Conservation (phyloP, 2,888 invertebrate species). For the Piscicola geometra region DNA sequence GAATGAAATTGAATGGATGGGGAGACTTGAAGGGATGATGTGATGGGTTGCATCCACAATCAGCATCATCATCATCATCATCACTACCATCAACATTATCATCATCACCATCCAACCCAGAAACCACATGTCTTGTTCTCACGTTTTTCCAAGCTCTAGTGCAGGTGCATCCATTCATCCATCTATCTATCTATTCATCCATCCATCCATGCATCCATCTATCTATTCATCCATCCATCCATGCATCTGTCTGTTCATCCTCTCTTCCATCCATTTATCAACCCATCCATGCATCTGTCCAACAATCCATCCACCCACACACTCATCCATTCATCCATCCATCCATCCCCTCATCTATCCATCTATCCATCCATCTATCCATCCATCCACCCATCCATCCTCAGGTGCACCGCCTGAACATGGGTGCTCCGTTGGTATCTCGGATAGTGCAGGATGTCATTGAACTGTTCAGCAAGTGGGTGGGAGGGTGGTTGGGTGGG, state of each 20-base stretch:
- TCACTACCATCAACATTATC: background rate
- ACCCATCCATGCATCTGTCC: too few species aligned
- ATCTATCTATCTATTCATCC: too few species aligned
- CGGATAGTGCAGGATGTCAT: conserved; percentile 7
- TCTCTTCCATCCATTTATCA: too few species aligned
- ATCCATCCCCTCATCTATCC: background rate
- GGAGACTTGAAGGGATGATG: too few species aligned
- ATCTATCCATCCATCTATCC: background rate
- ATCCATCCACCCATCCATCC: conserved; percentile 6
- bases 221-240: too few species aligned
- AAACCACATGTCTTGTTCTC: conserved; percentile 1
- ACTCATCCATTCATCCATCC: background rate
- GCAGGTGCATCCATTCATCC: too few species aligned
- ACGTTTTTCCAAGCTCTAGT: background rate
- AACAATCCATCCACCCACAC: too few species aligned
- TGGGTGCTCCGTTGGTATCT: conserved; percentile 1
- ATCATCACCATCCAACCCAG: background rate
- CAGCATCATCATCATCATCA: background rate
- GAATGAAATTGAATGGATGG: too few species aligned
- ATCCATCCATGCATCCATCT: too few species aligned
- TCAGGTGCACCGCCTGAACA: conserved; percentile 6
- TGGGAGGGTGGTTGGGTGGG: background rate
- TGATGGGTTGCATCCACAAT: background rate
- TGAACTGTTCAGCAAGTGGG: conserved; percentile 9
- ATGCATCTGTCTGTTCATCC: too few species aligned